A percentile compares a stretch with the other conserved stretches of the same genome.
These are phyloP conservation scores for Cremastinae sp. DNA, from an alignment of 2,888 invertebrate species.

Conservation along the genomic window DNA sequence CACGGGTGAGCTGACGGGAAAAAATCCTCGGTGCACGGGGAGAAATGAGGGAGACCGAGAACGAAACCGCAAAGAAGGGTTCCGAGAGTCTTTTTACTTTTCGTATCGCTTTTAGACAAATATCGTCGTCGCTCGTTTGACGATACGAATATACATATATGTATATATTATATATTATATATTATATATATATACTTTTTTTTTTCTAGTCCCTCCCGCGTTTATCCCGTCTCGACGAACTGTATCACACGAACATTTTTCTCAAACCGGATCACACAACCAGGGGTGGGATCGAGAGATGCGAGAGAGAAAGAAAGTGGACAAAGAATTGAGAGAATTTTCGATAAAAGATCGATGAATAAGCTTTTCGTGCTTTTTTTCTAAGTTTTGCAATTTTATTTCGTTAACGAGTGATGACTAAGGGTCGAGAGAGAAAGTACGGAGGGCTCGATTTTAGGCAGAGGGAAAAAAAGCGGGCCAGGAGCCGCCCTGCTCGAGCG, in stretches of 20 bases:
- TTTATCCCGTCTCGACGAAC: not conserved
- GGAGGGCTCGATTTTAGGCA: slow-evolving; percentile 19
- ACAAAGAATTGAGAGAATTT: too few relatives aligned
- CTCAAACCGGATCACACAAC: not conserved
- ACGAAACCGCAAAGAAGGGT: not conserved
- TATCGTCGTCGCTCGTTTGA: slow-evolving; percentile 9
- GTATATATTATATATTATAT: not conserved
- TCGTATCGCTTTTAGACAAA: slow-evolving; percentile 12
- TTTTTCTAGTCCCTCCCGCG: not conserved
- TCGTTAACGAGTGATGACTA: slow-evolving; percentile 1
- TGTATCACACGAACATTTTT: slow-evolving; percentile 16
- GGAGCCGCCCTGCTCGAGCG: slow-evolving; percentile 55
- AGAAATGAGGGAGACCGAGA: slow-evolving; percentile 25
- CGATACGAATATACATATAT: slow-evolving; percentile 11
- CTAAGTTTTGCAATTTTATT: slow-evolving; percentile 2
- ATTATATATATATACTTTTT: too few relatives aligned
- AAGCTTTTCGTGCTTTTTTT: not conserved
- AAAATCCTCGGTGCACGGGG: slow-evolving; percentile 2
- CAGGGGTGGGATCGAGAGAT: not conserved
- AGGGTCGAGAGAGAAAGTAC: slow-evolving; percentile 5
- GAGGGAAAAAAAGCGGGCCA: slow-evolving; percentile 31
- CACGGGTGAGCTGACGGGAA: slow-evolving; percentile 17
- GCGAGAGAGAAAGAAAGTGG: slow-evolving; percentile 18
- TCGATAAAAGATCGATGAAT: too few relatives aligned
- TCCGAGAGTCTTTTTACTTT: slow-evolving; percentile 12